Conservation (phyloP, 2,888 invertebrate species). For the Eugnorisma glareosa region DNA sequence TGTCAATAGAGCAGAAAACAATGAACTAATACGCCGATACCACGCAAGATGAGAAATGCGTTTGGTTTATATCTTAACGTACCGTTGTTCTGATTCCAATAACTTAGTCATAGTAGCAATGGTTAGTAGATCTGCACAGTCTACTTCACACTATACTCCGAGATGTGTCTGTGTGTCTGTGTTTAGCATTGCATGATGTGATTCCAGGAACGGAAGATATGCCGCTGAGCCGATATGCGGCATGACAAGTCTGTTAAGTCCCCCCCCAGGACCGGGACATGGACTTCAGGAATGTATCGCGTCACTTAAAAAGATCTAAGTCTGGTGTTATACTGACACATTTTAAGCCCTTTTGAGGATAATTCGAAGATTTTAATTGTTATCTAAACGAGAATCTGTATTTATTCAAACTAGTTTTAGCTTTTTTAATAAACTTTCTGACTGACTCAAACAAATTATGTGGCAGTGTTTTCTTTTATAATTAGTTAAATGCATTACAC, state of each 20-base stretch:
- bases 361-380: not conserved
- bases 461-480: not conserved
- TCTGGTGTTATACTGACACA: not conserved
- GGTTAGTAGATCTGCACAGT: not conserved
- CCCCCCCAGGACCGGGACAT: conserved; percentile 78
- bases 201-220: conserved; percentile 80
- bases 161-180: not conserved
- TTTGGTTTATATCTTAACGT: not conserved
- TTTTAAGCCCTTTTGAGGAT: not conserved
- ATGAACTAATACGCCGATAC: not conserved
- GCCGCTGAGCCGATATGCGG: conserved; percentile 79
- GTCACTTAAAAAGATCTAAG: accelerated
- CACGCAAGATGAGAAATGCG: too few relatives aligned
- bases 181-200: not conserved
- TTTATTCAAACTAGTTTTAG: conserved; percentile 2
- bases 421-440: not conserved
- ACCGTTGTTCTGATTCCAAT: not conserved
- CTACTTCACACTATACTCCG: not conserved
- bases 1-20: not conserved
- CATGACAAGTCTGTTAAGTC: conserved; percentile 69
- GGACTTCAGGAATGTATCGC: conserved; percentile 69
- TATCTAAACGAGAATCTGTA: not conserved
- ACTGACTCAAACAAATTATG: not conserved
- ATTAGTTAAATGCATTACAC: not conserved
- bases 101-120: not conserved